Percentiles rank a stretch among this genome's conserved stretches.
phyloP scores from a whole-genome alignment of 1,140 invertebrate genomes.

The Drosophila malerkotliana region DNA sequence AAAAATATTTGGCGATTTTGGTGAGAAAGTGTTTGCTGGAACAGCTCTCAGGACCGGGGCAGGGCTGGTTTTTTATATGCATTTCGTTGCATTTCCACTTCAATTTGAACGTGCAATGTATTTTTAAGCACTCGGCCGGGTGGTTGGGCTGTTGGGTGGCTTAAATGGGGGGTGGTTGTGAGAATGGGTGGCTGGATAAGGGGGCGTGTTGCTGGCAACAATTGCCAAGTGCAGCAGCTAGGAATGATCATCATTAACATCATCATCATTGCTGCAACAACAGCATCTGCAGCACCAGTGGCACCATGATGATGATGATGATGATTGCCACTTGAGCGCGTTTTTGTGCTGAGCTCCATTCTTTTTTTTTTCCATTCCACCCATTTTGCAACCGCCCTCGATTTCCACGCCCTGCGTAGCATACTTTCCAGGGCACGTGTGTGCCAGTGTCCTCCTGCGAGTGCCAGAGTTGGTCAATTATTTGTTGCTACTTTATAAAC shows the following conservation, averaged over 20 bases:
- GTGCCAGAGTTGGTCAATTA: slow-evolving; percentile 57
- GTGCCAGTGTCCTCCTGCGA: background rate
- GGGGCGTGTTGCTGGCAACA: slow-evolving; percentile 53
- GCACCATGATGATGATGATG: slow-evolving; percentile 19
- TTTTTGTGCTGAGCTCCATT: slow-evolving; percentile 38
- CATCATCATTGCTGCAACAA: slow-evolving; percentile 4
- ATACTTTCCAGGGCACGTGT: slow-evolving; percentile 27
- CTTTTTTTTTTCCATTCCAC: background rate
- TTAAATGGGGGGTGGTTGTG: background rate
- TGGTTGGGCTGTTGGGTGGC: background rate
- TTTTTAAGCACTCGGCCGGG: slow-evolving; percentile 64
- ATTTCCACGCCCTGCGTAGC: slow-evolving; percentile 2
- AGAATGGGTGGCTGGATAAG: background rate
- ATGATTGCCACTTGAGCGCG: slow-evolving; percentile 74
- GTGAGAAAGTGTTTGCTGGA: slow-evolving; percentile 23
- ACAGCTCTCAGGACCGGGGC: background rate
- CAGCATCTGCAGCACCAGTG: slow-evolving; percentile 14
- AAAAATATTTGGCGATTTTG: slow-evolving; percentile 1
- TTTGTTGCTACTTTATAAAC: slow-evolving; percentile 79
- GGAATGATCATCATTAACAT: slow-evolving; percentile 38
- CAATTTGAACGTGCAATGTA: slow-evolving; percentile 80
- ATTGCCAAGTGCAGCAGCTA: slow-evolving; percentile 70
- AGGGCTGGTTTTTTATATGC: slow-evolving; percentile 54
- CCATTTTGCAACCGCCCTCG: slow-evolving; percentile 12
- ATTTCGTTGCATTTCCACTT: slow-evolving; percentile 73